A percentile compares a stretch with the other conserved stretches of the same genome.
These are phyloP conservation scores for Boloria selene DNA, from an alignment of 2,888 invertebrate genomes.

Conservation along the genomic window DNA sequence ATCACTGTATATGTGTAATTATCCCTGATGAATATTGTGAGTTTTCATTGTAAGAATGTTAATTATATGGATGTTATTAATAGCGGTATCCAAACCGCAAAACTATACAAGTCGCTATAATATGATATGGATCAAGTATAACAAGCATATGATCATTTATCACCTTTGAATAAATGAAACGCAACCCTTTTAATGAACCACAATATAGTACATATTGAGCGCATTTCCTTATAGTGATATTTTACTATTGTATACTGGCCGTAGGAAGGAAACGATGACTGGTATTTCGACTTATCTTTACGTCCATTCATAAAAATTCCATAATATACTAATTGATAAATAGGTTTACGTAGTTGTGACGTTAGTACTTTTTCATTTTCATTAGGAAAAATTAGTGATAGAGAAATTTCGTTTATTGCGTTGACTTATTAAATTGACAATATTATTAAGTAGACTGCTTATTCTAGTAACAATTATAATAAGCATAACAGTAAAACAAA, in stretches of 20 bases:
- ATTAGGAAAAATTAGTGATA: too few relatives aligned
- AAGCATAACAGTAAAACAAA: too few relatives aligned
- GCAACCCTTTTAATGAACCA: slow-evolving; percentile 44
- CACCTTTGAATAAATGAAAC: slow-evolving; percentile 34
- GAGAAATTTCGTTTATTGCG: too few relatives aligned
- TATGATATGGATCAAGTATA: neutral
- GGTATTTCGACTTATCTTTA: slow-evolving; percentile 26
- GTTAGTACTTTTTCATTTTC: too few relatives aligned
- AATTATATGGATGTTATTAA: too few relatives aligned
- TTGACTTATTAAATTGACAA: too few relatives aligned
- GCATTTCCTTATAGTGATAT: slow-evolving; percentile 60
- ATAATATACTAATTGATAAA: neutral
- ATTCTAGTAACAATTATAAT: too few relatives aligned
- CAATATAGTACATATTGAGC: slow-evolving; percentile 45
- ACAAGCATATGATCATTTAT: slow-evolving; percentile 24
- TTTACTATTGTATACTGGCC: slow-evolving; percentile 49
- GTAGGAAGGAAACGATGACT: slow-evolving; percentile 48
- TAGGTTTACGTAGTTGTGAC: too few relatives aligned
- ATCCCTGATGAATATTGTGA: too few relatives aligned
- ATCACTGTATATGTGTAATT: too few relatives aligned
- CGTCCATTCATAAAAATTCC: slow-evolving; percentile 19
- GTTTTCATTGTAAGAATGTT: too few relatives aligned
- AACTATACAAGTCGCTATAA: slow-evolving; percentile 3
- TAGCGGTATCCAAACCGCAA: slow-evolving; percentile 16
- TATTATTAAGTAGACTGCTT: too few relatives aligned